Evolutionary conservation across 1,140 invertebrate genomes (phyloP), one percentile per base, ranked within the genome.

Genomic region (Drosophila lini): DNA sequence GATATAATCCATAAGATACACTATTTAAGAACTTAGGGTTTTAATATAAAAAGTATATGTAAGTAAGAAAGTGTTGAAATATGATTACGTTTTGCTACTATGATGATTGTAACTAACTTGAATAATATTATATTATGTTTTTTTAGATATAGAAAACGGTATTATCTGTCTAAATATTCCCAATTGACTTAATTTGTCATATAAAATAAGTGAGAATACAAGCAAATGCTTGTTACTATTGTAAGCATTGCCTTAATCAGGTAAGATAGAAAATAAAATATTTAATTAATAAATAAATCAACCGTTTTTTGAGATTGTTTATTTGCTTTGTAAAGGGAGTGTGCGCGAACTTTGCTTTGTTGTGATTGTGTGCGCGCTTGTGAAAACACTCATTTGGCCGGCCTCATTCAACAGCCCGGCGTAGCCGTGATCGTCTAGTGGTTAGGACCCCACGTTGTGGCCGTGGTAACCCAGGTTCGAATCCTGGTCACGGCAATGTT

Each of bases 381-480:
- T 78, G 2, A 83, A 80, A 83, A 48, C 28, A 55, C 70, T 45
- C 60, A 62, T 62, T 62, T 62, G 60, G 25, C 60, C 22, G 19
- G 0, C 3, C 25, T 28, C 5, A 5, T 28, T 28, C 25, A 28
- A 28, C 25, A 28, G 25, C 25, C 25, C 25, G 25, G 25, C 25
- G 25, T 28, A 28, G 25, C 25, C 25, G 25, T 28, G 25, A 28
- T 28, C 25, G 25, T 28, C 25, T 28, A 28, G 25, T 28, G 25
- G 25, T 28, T 28, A 28, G 25, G 94, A 96, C 95, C 94, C 95
- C 95, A 95, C 95, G 95, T 96, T 96, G 95, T 96, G 95, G 96
- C 96, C 96, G 96, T 96, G 96, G 95, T 96, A 97, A 97, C 96
- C 96, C 96, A 96, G 96, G 96, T 97, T 97, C 96, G 96, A 97